Conservation (phyloP, 2,888 invertebrate genomes). For the Trissolcus brochymenae region DNA sequence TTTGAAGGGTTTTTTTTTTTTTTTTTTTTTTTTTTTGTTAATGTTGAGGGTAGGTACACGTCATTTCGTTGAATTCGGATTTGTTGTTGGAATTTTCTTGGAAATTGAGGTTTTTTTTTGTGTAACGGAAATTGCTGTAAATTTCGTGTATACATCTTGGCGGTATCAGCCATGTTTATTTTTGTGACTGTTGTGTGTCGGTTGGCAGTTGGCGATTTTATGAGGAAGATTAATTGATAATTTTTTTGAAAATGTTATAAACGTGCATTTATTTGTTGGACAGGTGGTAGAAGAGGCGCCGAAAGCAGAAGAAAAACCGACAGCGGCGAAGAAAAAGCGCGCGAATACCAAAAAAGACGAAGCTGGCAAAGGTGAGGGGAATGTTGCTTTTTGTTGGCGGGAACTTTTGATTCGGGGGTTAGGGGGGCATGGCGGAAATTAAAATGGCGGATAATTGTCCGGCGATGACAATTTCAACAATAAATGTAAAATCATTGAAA, state of each 20-base stretch:
- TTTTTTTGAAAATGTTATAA: background rate
- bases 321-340: slow-evolving; percentile 38
- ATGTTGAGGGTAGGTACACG: too few relatives aligned
- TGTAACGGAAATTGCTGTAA: background rate
- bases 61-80: too few relatives aligned
- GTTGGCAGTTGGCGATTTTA: background rate
- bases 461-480: too few relatives aligned
- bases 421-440: slow-evolving; percentile 9
- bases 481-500: too few relatives aligned
- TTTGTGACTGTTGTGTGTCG: slow-evolving; percentile 1
- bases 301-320: slow-evolving; percentile 34
- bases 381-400: slow-evolving; percentile 30
- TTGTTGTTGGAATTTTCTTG: too few relatives aligned
- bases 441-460: slow-evolving; percentile 24
- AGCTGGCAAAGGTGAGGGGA: slow-evolving; percentile 30
- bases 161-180: slow-evolving; percentile 31
- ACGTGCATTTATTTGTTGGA: slow-evolving; percentile 5
- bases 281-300: slow-evolving; percentile 23
- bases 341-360: slow-evolving; percentile 38
- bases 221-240: background rate
- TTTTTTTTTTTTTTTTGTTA: too few relatives aligned
- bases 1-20: too few relatives aligned
- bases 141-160: slow-evolving; percentile 6
- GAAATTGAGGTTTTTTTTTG: background rate
- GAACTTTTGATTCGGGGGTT: slow-evolving; percentile 19